Evolutionary conservation across 2,113 vertebrate genomes (phyloP).

Genomic region (Plectropomus leopardus): DNA sequence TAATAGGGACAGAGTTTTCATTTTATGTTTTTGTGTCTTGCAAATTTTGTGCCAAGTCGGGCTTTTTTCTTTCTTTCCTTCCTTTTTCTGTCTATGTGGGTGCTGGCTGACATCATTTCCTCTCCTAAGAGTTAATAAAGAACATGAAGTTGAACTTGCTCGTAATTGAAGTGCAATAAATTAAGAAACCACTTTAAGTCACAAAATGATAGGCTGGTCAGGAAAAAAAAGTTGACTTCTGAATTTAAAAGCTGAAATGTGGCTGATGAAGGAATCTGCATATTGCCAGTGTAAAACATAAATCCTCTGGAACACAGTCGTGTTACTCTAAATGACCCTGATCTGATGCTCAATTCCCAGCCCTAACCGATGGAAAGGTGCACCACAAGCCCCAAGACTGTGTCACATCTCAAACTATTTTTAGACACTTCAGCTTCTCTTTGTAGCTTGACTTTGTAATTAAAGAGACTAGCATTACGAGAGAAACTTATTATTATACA

Average conservation of each 20-base stretch:
- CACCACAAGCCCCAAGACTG: conserved; percentile 68
- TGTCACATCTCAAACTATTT: conserved; percentile 68
- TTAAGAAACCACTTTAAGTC: conserved; percentile 65
- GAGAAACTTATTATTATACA: conserved; percentile 58
- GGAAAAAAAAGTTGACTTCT: conserved; percentile 57
- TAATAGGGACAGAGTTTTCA: conserved; percentile 13
- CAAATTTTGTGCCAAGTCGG: conserved; percentile 11
- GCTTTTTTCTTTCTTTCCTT: conserved; percentile 4
- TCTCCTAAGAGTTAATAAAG: conserved; percentile 51
- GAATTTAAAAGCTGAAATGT: conserved; percentile 54
- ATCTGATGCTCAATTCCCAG: conserved; percentile 51
- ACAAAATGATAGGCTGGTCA: conserved; percentile 55
- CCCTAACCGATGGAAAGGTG: conserved; percentile 61
- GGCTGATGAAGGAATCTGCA: conserved; percentile 61
- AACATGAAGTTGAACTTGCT: conserved; percentile 40
- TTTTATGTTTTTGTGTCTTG: conserved; percentile 29
- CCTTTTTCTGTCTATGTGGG: conserved; percentile 7
- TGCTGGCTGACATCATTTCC: conserved; percentile 37
- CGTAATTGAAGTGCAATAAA: conserved; percentile 62
- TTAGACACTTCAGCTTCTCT: conserved; percentile 58
- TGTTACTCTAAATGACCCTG: conserved; percentile 59
- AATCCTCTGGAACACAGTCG: conserved; percentile 40
- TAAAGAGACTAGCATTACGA: conserved; percentile 59
- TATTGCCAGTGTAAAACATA: conserved; percentile 44
- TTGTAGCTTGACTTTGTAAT: conserved; percentile 71